These are phyloP conservation scores for Drosophila kambysellisi DNA, from an alignment of 2,888 invertebrate species.

Conservation along the genomic window DNA sequence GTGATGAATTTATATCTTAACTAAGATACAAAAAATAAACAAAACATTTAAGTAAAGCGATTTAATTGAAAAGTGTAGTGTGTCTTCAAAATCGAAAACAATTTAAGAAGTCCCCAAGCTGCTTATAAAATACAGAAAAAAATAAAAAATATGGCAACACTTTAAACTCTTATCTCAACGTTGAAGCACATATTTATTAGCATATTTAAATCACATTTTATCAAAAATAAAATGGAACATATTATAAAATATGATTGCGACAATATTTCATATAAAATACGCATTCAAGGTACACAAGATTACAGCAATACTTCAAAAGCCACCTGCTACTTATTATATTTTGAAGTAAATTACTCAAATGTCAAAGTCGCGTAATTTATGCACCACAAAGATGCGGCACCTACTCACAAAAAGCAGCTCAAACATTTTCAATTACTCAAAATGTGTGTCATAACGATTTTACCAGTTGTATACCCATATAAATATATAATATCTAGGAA, in stretches of 20 bases:
- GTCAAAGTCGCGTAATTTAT: slow-evolving; percentile 44
- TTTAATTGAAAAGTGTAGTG: neutral
- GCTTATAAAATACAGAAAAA: neutral
- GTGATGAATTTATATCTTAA: neutral
- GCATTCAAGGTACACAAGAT: slow-evolving; percentile 22
- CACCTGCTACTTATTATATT: slow-evolving; percentile 47
- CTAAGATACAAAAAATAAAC: neutral
- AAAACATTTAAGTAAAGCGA: neutral
- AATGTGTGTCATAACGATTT: slow-evolving; percentile 32
- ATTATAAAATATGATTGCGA: slow-evolving; percentile 9
- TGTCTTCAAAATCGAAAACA: neutral
- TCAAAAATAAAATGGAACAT: neutral
- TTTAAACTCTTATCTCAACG: neutral
- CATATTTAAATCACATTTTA: neutral
- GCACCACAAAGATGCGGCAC: slow-evolving; percentile 19
- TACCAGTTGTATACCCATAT: slow-evolving; percentile 1
- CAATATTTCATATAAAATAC: slow-evolving; percentile 15
- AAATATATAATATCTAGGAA: neutral
- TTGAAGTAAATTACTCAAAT: slow-evolving; percentile 46
- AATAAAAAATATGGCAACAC: neutral
- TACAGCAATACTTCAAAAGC: slow-evolving; percentile 1
- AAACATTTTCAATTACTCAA: slow-evolving; percentile 55
- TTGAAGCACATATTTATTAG: neutral
- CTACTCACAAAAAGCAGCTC: slow-evolving; percentile 16
- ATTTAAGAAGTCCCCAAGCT: neutral